Base-by-base conservation (phyloP, 1,140 invertebrate genomes). In the Diploscapter pachys region DNA sequence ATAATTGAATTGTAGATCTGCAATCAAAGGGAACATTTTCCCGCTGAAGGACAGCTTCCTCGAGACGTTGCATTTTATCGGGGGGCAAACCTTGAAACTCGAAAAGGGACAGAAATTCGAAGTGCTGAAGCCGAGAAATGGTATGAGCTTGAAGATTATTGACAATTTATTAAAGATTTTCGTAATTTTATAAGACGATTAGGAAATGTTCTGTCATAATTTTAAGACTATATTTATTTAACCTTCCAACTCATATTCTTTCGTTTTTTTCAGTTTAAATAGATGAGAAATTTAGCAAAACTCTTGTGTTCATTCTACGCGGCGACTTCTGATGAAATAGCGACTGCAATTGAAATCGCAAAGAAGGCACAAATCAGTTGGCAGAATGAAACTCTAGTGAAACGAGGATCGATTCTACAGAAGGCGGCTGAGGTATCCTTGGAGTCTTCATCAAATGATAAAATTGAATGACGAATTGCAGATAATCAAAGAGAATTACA, bases 401-500 rank as follows among this genome's bases (percentile, higher is more conserved):
- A 80, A 54, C 68, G 81, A 76, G 79, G 72, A 50, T 70, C 64
- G 8, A 61, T 80, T 5, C 50, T 80, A 31, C 49, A 66, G 49
- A 76, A 76, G 53, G 71, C 72, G 3, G 73, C 68, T 4, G 59
- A 76, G 9, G 63, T 75, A n/a, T 31, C 31, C 31, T 31, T 31
- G 31, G 1, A 31, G n/a, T n/a, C 54, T 61, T 8, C 8, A 2
- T 74, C 8, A 31, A 73, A n/a, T 4, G 52, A 53, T 8, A 51
- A 13, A 31, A 75, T 52, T 56, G 49, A 11, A 54, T 31, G 63
- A 53, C 73, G 9, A 13, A 31, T 50, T 68, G 48, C 48, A 62
- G 68, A 4, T 73, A 6, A 65, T 83, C n/a, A 75, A 87, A 82
- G 66, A 69, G 13, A 79, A 83, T 66, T 79, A 80, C 55, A 74